Evolutionary conservation across 2,113 vertebrate species (phyloP).

Genomic region (Trachemys scripta): DNA sequence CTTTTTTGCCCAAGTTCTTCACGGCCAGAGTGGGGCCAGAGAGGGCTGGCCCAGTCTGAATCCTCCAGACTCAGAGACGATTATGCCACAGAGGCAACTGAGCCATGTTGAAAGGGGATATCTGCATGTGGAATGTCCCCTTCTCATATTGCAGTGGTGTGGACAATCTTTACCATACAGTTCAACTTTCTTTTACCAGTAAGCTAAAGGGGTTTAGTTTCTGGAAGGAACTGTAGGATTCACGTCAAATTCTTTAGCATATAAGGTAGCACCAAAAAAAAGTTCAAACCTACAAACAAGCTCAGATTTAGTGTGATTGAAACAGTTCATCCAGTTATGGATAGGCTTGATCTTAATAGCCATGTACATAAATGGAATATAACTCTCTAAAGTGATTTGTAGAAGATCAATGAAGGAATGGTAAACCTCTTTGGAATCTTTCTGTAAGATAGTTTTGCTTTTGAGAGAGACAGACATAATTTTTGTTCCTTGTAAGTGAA

Average conservation of each 20-base stretch:
- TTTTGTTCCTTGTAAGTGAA: neutral
- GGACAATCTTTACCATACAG: neutral
- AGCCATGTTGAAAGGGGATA: neutral
- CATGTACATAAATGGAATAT: neutral
- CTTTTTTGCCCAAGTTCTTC: neutral
- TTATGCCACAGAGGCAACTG: neutral
- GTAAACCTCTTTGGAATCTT: neutral
- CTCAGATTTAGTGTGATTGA: neutral
- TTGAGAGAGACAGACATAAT: neutral
- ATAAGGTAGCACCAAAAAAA: neutral
- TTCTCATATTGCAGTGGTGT: neutral
- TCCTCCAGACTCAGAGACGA: neutral
- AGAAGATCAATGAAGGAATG: slow-evolving; percentile 6
- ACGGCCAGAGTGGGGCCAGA: rapidly evolving
- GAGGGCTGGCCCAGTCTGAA: neutral
- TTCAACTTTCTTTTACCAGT: neutral
- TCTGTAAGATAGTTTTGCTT: neutral
- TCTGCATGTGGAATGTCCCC: neutral
- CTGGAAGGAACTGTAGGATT: neutral
- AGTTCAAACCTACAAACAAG: neutral
- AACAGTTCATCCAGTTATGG: neutral
- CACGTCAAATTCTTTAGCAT: neutral
- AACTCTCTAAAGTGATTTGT: neutral
- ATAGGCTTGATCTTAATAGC: neutral
- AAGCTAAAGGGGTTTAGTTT: neutral